Percentiles rank a stretch among this genome's conserved stretches.
Conservation (phyloP, 2,888 invertebrate species). For the Zaprionus bogoriensis region DNA sequence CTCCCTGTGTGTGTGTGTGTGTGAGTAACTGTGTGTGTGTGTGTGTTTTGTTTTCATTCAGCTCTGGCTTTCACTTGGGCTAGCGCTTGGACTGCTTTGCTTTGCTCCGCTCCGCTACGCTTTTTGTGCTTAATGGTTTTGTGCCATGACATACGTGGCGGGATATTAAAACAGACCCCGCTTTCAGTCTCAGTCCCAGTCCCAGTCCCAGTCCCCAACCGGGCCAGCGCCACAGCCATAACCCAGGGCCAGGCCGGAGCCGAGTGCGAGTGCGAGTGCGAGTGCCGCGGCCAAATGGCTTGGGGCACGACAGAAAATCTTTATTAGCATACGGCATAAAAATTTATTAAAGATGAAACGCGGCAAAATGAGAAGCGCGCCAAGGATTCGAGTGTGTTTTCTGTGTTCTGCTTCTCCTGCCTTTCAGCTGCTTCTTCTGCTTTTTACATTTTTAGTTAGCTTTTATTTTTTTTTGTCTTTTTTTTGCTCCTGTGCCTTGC, state of each 20-base stretch:
- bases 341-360: slow-evolving; percentile 77
- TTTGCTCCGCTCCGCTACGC: too few species aligned
- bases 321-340: slow-evolving; percentile 78
- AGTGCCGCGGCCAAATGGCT: slow-evolving; percentile 51
- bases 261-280: background rate
- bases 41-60: too few species aligned
- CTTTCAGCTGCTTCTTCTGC: background rate
- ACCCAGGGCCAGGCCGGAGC: background rate
- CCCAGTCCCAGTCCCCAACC: slow-evolving; percentile 15
- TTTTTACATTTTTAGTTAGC: slow-evolving; percentile 53
- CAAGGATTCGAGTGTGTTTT: slow-evolving; percentile 32
- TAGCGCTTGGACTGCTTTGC: slow-evolving; percentile 43
- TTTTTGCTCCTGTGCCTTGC: slow-evolving; percentile 41
- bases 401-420: background rate
- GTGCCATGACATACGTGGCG: slow-evolving; percentile 79
- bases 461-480: slow-evolving; percentile 1
- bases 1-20: too few species aligned
- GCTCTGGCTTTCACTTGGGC: slow-evolving; percentile 66
- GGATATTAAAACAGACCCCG: slow-evolving; percentile 67
- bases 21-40: too few species aligned
- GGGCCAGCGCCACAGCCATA: slow-evolving; percentile 14
- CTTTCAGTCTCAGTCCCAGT: slow-evolving; percentile 7
- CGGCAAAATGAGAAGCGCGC: slow-evolving; percentile 48
- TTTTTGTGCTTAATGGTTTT: slow-evolving; percentile 75
- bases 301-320: slow-evolving; percentile 72